These are phyloP conservation scores for Autographa gamma DNA, from an alignment of 2,888 invertebrate genomes.

Conservation along the genomic window DNA sequence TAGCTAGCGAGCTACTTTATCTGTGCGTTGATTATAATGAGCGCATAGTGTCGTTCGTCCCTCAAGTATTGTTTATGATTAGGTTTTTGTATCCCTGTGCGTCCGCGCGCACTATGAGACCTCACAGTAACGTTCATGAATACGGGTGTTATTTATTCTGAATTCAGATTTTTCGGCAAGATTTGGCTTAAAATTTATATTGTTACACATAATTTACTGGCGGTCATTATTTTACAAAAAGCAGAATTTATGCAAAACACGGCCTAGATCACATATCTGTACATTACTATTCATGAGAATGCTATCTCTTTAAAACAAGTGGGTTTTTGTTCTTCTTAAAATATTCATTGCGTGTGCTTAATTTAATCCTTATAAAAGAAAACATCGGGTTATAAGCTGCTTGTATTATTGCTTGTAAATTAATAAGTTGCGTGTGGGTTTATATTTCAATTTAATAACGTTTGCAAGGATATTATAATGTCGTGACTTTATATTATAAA, in stretches of 20 bases:
- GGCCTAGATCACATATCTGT: constrained; percentile 12
- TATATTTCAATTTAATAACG: constrained; percentile 14
- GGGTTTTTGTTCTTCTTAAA: constrained; percentile 8
- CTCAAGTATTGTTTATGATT: too few species aligned
- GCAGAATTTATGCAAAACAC: constrained; percentile 2
- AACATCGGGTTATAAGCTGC: constrained; percentile 19
- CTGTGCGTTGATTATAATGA: too few species aligned
- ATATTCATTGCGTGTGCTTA: constrained; percentile 14
- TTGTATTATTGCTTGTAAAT: constrained; percentile 21
- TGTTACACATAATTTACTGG: not conserved
- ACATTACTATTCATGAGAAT: constrained; percentile 14
- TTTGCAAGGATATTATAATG: not conserved
- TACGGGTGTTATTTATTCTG: too few species aligned
- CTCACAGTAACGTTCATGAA: too few species aligned
- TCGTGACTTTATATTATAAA: not conserved
- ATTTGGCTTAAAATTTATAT: not conserved
- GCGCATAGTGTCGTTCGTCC: too few species aligned
- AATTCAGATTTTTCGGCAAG: not conserved
- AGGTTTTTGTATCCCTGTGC: too few species aligned
- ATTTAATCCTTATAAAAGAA: constrained; percentile 25
- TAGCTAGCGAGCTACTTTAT: too few species aligned
- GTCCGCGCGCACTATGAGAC: too few species aligned
- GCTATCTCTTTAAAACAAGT: constrained; percentile 14
- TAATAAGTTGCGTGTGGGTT: constrained; percentile 15
- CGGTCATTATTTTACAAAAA: not conserved